These are phyloP conservation scores for Channa maculata DNA, from an alignment of 2,113 vertebrate species.

Conservation along the genomic window DNA sequence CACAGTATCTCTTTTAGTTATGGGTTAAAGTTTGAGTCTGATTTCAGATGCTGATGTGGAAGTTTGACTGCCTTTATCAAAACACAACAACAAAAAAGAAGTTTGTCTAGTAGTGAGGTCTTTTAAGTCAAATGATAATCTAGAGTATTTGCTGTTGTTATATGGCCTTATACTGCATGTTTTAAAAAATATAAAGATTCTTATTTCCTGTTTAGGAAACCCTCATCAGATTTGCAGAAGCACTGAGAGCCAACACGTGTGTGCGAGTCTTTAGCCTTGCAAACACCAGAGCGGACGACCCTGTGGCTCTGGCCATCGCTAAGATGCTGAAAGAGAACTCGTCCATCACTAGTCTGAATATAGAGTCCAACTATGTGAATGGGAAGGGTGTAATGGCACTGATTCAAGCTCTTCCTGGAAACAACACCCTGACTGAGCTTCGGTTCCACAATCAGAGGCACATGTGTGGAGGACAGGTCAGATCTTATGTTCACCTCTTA, in stretches of 20 bases:
- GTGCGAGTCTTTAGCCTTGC: conserved; percentile 91
- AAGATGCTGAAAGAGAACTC: conserved; percentile 90
- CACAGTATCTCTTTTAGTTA: too few relatives aligned
- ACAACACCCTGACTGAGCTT: conserved; percentile 91
- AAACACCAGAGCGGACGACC: conserved; percentile 93
- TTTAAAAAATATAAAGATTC: too few relatives aligned
- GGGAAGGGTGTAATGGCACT: conserved; percentile 94
- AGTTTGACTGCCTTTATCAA: too few relatives aligned
- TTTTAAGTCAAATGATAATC: not conserved
- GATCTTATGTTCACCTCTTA: not conserved
- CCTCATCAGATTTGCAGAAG: conserved; percentile 91
- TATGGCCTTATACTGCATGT: too few relatives aligned
- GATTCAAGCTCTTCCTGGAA: conserved; percentile 89
- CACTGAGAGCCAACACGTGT: conserved; percentile 87
- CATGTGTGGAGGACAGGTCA: conserved; percentile 91
- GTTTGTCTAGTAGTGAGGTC: not conserved
- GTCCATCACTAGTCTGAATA: conserved; percentile 90
- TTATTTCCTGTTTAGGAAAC: conserved; percentile 79
- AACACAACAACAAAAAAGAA: too few relatives aligned
- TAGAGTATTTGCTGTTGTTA: not conserved
- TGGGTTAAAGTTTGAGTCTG: too few relatives aligned
- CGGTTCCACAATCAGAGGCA: conserved; percentile 98
- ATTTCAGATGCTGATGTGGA: too few relatives aligned
- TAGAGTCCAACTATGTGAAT: conserved; percentile 96
- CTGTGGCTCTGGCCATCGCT: conserved; percentile 88